Conservation (phyloP, 2,113 vertebrate genomes). For the Phoxinus phoxinus region DNA sequence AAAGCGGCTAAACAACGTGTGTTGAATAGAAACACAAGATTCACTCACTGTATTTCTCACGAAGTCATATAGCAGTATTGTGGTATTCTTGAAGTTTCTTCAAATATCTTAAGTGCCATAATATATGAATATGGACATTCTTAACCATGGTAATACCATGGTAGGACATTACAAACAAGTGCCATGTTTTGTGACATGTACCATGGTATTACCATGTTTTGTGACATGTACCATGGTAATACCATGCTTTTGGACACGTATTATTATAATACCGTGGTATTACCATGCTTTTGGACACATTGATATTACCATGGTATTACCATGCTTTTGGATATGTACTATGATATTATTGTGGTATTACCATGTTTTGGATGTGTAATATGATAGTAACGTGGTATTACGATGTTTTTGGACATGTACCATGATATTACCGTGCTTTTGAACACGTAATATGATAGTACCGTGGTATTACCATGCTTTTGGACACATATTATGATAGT, state of each 20-base stretch:
- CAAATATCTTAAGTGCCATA: not conserved
- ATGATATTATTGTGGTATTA: not conserved
- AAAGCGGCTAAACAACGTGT: constrained; percentile 44
- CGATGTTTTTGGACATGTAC: too few relatives aligned
- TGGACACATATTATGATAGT: too few relatives aligned
- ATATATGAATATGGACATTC: not conserved
- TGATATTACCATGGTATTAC: not conserved
- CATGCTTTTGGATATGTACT: not conserved
- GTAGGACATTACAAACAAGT: not conserved
- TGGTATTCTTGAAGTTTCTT: not conserved
- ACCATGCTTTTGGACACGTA: too few relatives aligned
- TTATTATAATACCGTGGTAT: too few relatives aligned
- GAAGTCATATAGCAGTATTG: not conserved
- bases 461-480: too few relatives aligned
- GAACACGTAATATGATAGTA: too few relatives aligned
- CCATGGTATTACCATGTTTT: not conserved
- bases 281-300: too few relatives aligned
- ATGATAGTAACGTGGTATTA: too few relatives aligned
- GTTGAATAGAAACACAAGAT: not conserved
- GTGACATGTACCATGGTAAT: too few relatives aligned
- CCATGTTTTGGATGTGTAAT: not conserved
- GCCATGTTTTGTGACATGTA: too few relatives aligned
- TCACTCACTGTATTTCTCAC: not conserved
- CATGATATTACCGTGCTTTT: too few relatives aligned
- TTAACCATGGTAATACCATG: not conserved